phyloP scores from a whole-genome alignment of 2,797 vertebrate genomes.

The Pygocentrus nattereri region DNA sequence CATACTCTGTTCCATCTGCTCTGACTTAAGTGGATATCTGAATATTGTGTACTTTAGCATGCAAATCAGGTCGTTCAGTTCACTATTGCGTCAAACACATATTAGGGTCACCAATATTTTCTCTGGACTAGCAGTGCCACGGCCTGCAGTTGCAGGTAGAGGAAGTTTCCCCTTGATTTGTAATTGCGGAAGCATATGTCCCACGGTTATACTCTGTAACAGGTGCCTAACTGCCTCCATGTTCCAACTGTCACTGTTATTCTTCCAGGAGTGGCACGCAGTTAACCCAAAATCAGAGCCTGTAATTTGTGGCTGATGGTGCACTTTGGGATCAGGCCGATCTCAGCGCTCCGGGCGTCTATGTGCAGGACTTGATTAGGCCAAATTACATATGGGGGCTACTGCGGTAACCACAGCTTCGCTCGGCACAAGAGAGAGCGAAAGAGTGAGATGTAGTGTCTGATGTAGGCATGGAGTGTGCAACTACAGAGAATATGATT shows the following conservation, averaged over 20 bases:
- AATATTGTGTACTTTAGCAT: neutral
- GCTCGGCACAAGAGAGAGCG: conserved; percentile 56
- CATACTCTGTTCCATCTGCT: neutral
- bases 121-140: neutral
- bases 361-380: conserved; percentile 82
- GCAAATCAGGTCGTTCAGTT: neutral
- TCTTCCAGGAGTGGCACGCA: conserved; percentile 82
- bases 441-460: conserved; percentile 16
- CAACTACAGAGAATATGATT: conserved; percentile 6
- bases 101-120: neutral
- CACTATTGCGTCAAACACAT: neutral
- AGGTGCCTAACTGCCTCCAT: conserved; percentile 77
- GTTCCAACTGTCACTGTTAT: conserved; percentile 82
- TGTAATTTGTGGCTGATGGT: conserved; percentile 89
- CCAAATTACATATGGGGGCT: conserved; percentile 84
- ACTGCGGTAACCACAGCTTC: conserved; percentile 79
- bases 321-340: conserved; percentile 86
- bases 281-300: conserved; percentile 88
- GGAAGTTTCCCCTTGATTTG: conserved; percentile 33
- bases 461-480: neutral
- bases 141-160: conserved; percentile 1
- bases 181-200: conserved; percentile 46
- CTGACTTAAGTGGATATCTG: neutral
- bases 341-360: conserved; percentile 80
- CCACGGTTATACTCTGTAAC: conserved; percentile 67